A percentile compares a stretch with the other conserved stretches of the same genome.
These are phyloP conservation scores for Pandemis corylana DNA, from an alignment of 2,888 invertebrate genomes.

Conservation along the genomic window DNA sequence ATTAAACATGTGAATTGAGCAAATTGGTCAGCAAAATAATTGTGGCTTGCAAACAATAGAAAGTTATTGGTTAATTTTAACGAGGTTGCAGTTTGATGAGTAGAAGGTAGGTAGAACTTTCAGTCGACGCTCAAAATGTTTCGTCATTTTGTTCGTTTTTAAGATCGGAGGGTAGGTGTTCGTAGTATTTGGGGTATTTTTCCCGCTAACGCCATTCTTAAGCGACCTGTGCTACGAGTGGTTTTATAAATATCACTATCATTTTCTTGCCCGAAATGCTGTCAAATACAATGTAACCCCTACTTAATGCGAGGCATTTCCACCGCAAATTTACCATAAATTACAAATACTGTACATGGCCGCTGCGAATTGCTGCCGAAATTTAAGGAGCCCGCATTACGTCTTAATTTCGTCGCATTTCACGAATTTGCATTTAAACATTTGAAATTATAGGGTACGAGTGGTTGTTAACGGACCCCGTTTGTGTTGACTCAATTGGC, in stretches of 20 bases:
- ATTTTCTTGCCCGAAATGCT: not conserved
- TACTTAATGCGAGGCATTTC: not conserved
- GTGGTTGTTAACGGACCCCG: not conserved
- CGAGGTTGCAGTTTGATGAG: too few species aligned
- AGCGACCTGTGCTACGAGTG: too few species aligned
- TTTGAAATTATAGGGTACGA: constrained; percentile 39
- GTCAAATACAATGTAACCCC: constrained; percentile 13
- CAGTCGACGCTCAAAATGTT: too few species aligned
- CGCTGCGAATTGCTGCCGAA: constrained; percentile 33
- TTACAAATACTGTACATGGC: constrained; percentile 30
- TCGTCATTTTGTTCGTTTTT: too few species aligned
- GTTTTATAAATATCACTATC: not conserved
- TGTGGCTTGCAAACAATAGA: too few species aligned
- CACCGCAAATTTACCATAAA: constrained; percentile 36
- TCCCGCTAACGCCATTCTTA: too few species aligned
- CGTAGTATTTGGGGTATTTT: too few species aligned
- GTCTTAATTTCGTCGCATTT: constrained; percentile 42
- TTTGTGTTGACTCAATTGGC: not conserved
- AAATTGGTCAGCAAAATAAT: too few species aligned
- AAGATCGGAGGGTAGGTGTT: too few species aligned
- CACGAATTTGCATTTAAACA: constrained; percentile 42
- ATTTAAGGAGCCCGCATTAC: constrained; percentile 42
- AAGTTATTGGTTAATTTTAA: too few species aligned
- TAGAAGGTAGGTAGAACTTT: too few species aligned
- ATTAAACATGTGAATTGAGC: too few species aligned